Percentiles rank a stretch among this genome's conserved stretches.
Conservation (phyloP, 2,888 invertebrate species). For the Mesorhabditis sp. region DNA sequence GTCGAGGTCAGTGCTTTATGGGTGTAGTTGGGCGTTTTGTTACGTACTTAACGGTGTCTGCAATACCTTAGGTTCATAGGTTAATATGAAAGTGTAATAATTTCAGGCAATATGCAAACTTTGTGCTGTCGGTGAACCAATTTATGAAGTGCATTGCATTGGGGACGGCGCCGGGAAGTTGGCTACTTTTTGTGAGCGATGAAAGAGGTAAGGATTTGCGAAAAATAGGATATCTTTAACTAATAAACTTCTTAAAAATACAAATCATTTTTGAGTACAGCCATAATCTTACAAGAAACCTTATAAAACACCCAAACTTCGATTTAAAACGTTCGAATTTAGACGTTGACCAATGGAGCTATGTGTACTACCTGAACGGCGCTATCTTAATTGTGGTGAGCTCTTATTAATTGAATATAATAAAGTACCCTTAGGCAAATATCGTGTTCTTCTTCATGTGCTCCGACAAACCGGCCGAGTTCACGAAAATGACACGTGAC, state of each 20-base stretch:
- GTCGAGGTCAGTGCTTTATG: not conserved
- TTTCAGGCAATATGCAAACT: not conserved
- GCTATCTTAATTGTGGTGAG: not conserved
- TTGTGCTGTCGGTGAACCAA: not conserved
- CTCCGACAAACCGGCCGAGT: conserved; percentile 14
- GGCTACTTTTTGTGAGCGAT: not conserved
- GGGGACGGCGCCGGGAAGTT: conserved; percentile 3
- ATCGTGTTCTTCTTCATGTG: conserved; percentile 12
- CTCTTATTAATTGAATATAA: not conserved
- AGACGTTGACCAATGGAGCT: not conserved
- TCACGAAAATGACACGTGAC: conserved; percentile 8
- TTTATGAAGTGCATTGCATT: conserved; percentile 2
- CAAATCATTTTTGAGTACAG: not conserved
- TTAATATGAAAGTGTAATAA: not conserved
- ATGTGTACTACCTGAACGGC: not conserved
- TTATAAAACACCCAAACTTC: too few species aligned
- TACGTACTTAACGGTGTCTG: too few species aligned
- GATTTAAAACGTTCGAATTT: not conserved
- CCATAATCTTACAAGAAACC: not conserved
- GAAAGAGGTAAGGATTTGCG: not conserved
- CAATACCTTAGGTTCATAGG: too few species aligned
- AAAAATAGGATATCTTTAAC: not conserved
- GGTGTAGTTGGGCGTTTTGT: too few species aligned
- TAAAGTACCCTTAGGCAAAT: not conserved
- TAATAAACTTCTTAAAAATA: too few species aligned